A percentile compares a stretch with the other conserved stretches of the same genome.
These are phyloP conservation scores for Asteroscopus sphinx DNA, from an alignment of 2,888 invertebrate species.

Conservation along the genomic window DNA sequence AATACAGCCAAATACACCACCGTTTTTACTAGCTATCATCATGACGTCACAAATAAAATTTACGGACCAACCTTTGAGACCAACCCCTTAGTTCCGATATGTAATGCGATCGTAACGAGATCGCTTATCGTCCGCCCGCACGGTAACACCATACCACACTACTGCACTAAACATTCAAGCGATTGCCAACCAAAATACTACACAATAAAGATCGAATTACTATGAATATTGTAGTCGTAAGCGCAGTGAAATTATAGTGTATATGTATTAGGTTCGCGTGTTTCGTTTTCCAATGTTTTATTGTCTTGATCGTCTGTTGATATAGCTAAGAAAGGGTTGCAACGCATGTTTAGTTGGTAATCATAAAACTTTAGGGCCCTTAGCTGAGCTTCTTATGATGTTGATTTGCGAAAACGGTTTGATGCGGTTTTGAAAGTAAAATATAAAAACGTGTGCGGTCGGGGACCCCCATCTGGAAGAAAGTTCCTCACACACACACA, in stretches of 20 bases:
- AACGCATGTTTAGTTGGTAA: conserved; percentile 33
- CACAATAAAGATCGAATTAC: conserved; percentile 12
- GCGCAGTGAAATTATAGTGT: conserved; percentile 42
- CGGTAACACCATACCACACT: conserved; percentile 39
- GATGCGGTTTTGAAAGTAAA: background rate
- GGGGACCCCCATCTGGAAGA: too few relatives aligned
- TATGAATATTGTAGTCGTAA: conserved; percentile 11
- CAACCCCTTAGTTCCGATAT: conserved; percentile 55
- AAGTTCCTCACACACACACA: too few relatives aligned
- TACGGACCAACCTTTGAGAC: conserved; percentile 24
- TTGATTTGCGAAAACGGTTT: conserved; percentile 16
- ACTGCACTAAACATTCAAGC: conserved; percentile 9
- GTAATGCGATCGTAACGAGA: conserved; percentile 55
- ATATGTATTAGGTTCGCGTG: conserved; percentile 51
- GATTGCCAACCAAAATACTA: conserved; percentile 26
- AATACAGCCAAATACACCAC: background rate
- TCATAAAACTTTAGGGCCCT: conserved; percentile 41
- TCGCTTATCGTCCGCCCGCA: conserved; percentile 45
- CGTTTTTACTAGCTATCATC: conserved; percentile 16
- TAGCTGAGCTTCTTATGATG: conserved; percentile 17
- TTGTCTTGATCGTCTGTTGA: conserved; percentile 51
- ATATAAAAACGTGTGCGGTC: too few relatives aligned
- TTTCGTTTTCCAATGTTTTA: conserved; percentile 49
- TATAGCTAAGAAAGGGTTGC: conserved; percentile 38
- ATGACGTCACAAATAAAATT: conserved; percentile 37